phyloP scores from a whole-genome alignment of 2,888 invertebrate genomes.

The Pollenia amentaria region DNA sequence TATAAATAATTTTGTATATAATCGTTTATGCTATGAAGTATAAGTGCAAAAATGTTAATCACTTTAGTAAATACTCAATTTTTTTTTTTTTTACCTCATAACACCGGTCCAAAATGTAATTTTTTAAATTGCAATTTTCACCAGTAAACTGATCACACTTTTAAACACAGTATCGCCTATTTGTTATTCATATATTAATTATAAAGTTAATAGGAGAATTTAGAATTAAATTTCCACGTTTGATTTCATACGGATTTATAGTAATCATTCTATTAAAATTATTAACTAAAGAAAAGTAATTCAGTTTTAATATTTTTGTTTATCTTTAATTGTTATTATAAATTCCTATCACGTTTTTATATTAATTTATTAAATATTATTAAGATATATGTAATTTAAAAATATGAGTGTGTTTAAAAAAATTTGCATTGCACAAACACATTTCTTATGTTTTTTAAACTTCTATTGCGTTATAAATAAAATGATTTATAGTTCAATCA shows the following conservation, averaged over 20 bases:
- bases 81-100: neutral
- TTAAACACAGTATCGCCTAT: neutral
- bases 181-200: slow-evolving; percentile 1
- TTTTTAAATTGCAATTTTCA: slow-evolving; percentile 8
- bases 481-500: slow-evolving; percentile 15
- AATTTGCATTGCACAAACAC: slow-evolving; percentile 59
- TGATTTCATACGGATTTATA: slow-evolving; percentile 32
- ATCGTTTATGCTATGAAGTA: neutral
- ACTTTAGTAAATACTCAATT: neutral
- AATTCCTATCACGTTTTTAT: slow-evolving; percentile 66
- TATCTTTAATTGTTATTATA: slow-evolving; percentile 30
- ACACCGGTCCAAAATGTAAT: neutral
- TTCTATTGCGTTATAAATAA: slow-evolving; percentile 21
- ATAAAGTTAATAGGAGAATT: neutral
- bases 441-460: neutral
- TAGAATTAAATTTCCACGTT: slow-evolving; percentile 14
- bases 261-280: slow-evolving; percentile 15
- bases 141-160: neutral
- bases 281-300: slow-evolving; percentile 15
- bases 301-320: slow-evolving; percentile 22
- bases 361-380: slow-evolving; percentile 50
- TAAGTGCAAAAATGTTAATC: neutral
- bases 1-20: neutral
- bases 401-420: slow-evolving; percentile 41
- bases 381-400: slow-evolving; percentile 46